These are phyloP conservation scores for Zele albiditarsus DNA, from an alignment of 2,888 invertebrate species.

Conservation along the genomic window DNA sequence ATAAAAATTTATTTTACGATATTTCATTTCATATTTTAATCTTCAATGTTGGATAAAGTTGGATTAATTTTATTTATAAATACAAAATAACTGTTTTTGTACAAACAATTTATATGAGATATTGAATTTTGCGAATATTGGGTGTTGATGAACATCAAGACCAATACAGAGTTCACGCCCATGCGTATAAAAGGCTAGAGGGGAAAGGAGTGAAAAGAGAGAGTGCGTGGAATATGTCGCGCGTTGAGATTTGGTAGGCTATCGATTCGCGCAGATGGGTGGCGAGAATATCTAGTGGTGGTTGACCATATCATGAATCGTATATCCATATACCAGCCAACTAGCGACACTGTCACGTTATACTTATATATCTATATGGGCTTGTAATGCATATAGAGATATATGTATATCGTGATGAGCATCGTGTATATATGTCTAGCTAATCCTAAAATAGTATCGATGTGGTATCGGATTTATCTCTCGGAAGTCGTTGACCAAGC, in stretches of 20 bases:
- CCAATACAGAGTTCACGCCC: slow-evolving; percentile 1
- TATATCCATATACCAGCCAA: slow-evolving; percentile 1
- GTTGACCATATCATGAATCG: slow-evolving; percentile 29
- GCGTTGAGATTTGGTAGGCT: slow-evolving; percentile 30
- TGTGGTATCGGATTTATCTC: slow-evolving; percentile 46
- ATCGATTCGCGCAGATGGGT: slow-evolving; percentile 25
- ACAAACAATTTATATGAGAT: too few species aligned
- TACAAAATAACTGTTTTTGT: too few species aligned
- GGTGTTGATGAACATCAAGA: background rate
- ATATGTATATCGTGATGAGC: slow-evolving; percentile 11
- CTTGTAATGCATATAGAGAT: slow-evolving; percentile 6
- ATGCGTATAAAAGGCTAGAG: slow-evolving; percentile 2
- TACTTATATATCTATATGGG: background rate
- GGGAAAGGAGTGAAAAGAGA: slow-evolving; percentile 7
- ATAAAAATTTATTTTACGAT: background rate
- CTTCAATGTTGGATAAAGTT: too few species aligned
- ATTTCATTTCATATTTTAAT: background rate
- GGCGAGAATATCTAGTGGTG: slow-evolving; percentile 23
- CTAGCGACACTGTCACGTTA: background rate
- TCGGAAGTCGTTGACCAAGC: slow-evolving; percentile 32
- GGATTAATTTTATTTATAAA: too few species aligned
- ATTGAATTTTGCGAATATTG: too few species aligned
- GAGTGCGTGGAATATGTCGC: slow-evolving; percentile 10
- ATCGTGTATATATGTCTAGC: slow-evolving; percentile 12
- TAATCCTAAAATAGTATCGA: slow-evolving; percentile 47